Percentiles rank a stretch among this genome's conserved stretches.
Conservation (phyloP, 2,113 vertebrate species). For the Thamnophis sirtalis region DNA sequence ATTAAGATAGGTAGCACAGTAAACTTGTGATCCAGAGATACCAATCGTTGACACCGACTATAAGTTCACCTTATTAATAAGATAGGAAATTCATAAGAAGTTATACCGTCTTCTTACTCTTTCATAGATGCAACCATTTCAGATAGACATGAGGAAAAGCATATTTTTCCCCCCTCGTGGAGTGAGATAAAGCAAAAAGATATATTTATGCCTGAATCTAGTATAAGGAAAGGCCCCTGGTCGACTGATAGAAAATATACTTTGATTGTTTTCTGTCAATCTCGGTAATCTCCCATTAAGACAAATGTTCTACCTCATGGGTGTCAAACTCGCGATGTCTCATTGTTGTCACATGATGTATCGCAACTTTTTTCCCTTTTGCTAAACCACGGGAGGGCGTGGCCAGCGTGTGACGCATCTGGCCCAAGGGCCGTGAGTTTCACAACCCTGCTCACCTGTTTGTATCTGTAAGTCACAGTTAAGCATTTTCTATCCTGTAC, state of each 20-base stretch:
- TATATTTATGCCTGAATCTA: neutral
- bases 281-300: neutral
- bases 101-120: neutral
- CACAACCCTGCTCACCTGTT: neutral
- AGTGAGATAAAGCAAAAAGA: neutral
- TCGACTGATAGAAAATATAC: neutral
- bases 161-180: neutral
- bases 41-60: neutral
- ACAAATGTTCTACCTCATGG: neutral
- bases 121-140: neutral
- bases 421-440: too few relatives aligned
- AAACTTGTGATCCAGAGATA: neutral
- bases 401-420: too few relatives aligned
- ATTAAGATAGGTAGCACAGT: conserved; percentile 16
- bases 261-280: neutral
- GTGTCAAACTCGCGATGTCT: too few relatives aligned
- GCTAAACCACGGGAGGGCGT: too few relatives aligned
- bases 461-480: neutral
- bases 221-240: neutral
- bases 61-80: neutral
- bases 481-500: neutral
- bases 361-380: too few relatives aligned
- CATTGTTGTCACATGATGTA: too few relatives aligned
- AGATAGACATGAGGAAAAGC: neutral
- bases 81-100: neutral